Conservation (phyloP, 92 coral and sea anemone genomes). For the Phymanthus crucifer region DNA sequence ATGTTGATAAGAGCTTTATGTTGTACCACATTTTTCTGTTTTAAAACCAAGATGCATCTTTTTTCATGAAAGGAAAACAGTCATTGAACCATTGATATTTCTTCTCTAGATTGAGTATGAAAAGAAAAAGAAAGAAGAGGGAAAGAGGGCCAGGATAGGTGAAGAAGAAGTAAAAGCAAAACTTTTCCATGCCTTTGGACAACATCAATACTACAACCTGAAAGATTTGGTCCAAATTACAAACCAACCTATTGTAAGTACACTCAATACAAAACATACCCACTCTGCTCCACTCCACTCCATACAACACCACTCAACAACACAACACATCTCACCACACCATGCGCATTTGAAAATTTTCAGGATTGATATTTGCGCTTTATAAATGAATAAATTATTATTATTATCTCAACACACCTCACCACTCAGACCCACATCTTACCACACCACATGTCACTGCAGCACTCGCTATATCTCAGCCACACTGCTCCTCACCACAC, state of each 20-base stretch:
- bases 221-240: slow-evolving; percentile 92
- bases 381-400: no score
- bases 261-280: background rate
- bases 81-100: slow-evolving; percentile 1
- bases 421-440: no score
- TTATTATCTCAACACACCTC: no score
- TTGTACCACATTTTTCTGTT: no score
- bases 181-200: slow-evolving; percentile 95
- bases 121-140: slow-evolving; percentile 91
- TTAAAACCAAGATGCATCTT: no score
- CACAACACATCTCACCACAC: no score
- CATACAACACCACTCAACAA: no score
- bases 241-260: slow-evolving; percentile 93
- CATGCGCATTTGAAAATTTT: no score
- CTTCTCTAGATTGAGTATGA: slow-evolving; percentile 78
- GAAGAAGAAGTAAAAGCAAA: slow-evolving; percentile 90
- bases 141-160: slow-evolving; percentile 88
- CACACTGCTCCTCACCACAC: background rate
- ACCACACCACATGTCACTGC: no score
- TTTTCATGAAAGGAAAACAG: no score
- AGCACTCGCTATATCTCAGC: background rate
- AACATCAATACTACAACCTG: slow-evolving; percentile 94
- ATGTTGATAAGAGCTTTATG: no score
- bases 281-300: background rate
- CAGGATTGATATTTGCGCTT: no score